These are phyloP conservation scores for Mionectes macconnelli DNA, from an alignment of 2,113 vertebrate genomes.

Conservation along the genomic window DNA sequence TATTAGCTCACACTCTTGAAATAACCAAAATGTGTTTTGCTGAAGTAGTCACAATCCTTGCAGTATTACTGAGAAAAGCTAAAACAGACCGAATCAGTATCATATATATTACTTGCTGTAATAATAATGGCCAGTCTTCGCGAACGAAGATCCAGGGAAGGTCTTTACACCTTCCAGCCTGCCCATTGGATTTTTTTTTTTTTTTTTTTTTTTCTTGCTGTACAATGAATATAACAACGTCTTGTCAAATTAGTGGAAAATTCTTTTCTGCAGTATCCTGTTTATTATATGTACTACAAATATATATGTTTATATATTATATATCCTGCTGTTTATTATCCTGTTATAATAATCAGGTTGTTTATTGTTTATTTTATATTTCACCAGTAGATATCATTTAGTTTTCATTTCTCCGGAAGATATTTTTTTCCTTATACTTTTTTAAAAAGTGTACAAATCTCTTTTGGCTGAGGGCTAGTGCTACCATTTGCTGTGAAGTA, in stretches of 20 bases:
- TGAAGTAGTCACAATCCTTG: background rate
- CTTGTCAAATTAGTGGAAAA: background rate
- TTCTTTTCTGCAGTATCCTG: background rate
- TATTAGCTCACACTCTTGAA: background rate
- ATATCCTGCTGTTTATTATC: no score
- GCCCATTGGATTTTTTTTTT: no score
- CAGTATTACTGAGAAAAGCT: background rate
- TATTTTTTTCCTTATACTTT: background rate
- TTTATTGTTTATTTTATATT: background rate
- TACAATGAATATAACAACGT: background rate
- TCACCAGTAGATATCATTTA: background rate
- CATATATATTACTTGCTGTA: background rate
- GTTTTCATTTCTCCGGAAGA: background rate
- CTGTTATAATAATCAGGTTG: background rate
- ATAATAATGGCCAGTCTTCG: no score
- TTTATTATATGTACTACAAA: no score
- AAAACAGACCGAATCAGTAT: background rate
- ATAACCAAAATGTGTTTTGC: background rate
- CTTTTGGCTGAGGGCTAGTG: background rate
- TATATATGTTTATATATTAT: no score
- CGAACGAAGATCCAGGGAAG: no score
- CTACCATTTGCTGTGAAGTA: background rate
- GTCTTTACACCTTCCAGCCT: no score
- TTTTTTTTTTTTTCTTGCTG: background rate
- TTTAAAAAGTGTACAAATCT: background rate